Percentiles rank a stretch among this genome's conserved stretches.
These are phyloP conservation scores for Cepphus grylle DNA, from an alignment of 2,113 vertebrate genomes.

Conservation along the genomic window DNA sequence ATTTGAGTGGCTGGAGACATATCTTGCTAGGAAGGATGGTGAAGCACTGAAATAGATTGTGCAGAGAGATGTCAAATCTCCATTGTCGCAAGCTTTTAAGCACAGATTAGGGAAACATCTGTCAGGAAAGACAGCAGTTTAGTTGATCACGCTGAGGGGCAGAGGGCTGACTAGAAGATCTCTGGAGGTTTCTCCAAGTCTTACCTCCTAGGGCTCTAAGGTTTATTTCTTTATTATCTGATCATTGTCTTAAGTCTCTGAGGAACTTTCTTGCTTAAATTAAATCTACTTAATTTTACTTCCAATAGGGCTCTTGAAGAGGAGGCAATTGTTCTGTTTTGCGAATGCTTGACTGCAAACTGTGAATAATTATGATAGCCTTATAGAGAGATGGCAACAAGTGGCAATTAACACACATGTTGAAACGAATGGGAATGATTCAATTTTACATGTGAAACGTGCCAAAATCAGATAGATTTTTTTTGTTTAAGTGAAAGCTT, in stretches of 20 bases:
- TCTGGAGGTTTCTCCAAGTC: background rate
- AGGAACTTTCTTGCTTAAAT: conserved; percentile 22
- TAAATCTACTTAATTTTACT: background rate
- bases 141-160: background rate
- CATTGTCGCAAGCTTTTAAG: background rate
- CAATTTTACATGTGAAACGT: background rate
- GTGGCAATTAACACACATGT: background rate
- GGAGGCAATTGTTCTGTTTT: conserved; percentile 5
- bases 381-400: background rate
- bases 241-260: background rate
- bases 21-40: background rate
- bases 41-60: background rate
- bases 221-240: conserved; percentile 29
- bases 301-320: background rate
- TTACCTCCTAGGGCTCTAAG: background rate
- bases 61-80: background rate
- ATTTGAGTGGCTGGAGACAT: background rate
- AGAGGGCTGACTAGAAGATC: background rate
- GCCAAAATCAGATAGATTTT: too few species aligned
- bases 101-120: background rate
- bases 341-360: conserved; percentile 1
- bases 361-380: conserved; percentile 22
- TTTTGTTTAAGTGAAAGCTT: background rate
- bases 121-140: background rate
- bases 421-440: background rate